phyloP scores from a whole-genome alignment of 2,113 vertebrate species.

The Phaetusa simplex region DNA sequence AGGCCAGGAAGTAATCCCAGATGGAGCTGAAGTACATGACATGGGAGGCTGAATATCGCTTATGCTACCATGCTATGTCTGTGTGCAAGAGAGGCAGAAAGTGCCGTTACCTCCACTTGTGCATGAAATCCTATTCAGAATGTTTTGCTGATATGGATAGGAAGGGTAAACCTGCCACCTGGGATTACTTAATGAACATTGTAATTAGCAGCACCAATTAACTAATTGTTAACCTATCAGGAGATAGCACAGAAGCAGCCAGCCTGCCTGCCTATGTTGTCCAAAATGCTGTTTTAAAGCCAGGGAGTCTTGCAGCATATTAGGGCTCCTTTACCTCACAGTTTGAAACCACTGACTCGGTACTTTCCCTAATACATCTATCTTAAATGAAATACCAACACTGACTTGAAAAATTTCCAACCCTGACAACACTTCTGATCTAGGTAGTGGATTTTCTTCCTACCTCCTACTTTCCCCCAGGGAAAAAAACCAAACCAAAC shows the following conservation, averaged over 20 bases:
- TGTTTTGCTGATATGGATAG: background rate
- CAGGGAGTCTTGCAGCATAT: background rate
- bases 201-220: slow-evolving; percentile 63
- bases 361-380: background rate
- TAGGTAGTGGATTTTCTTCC: background rate
- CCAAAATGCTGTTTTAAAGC: background rate
- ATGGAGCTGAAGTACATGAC: background rate
- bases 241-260: background rate
- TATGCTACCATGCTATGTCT: background rate
- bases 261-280: background rate
- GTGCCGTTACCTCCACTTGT: slow-evolving; percentile 25
- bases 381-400: background rate
- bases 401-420: background rate
- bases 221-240: slow-evolving; percentile 59
- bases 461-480: background rate
- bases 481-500: background rate
- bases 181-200: slow-evolving; percentile 47
- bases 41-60: background rate
- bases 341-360: background rate
- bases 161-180: slow-evolving; percentile 42
- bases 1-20: slow-evolving; percentile 23
- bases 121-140: slow-evolving; percentile 47
- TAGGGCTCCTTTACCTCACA: background rate
- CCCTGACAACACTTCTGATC: background rate
- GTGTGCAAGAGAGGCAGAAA: background rate